Evolutionary conservation across 2,888 invertebrate species (phyloP).

Genomic region (Chironomus riparius): DNA sequence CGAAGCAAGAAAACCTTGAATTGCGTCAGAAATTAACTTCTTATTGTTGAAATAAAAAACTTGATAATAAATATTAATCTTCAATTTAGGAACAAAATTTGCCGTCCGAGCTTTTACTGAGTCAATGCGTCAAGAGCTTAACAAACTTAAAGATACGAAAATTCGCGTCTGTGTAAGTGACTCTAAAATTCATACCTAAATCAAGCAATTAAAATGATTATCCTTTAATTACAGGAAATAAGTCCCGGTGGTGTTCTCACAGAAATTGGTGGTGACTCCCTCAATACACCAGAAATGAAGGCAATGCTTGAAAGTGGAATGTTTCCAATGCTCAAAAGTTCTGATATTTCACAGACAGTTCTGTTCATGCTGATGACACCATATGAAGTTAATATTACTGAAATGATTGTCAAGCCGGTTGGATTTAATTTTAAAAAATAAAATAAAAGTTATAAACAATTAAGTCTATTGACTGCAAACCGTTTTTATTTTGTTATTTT

Average conservation of each 20-base stretch:
- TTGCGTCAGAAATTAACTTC: too few relatives aligned
- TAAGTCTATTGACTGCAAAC: too few relatives aligned
- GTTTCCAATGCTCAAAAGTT: background rate
- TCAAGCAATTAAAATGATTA: background rate
- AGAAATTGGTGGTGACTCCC: slow-evolving; percentile 36
- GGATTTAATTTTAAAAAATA: too few relatives aligned
- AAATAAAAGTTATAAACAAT: too few relatives aligned
- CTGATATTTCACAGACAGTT: slow-evolving; percentile 34
- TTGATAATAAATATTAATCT: background rate
- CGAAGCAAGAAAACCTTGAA: too few relatives aligned
- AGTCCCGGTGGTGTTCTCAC: slow-evolving; percentile 42
- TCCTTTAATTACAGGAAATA: slow-evolving; percentile 35
- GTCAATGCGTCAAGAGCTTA: slow-evolving; percentile 17
- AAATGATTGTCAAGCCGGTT: slow-evolving; percentile 13
- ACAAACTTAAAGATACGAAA: background rate
- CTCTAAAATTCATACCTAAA: background rate
- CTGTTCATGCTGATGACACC: slow-evolving; percentile 32
- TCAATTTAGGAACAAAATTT: slow-evolving; percentile 4
- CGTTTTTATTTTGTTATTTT: too few relatives aligned
- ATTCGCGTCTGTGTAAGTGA: background rate
- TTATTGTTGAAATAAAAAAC: too few relatives aligned
- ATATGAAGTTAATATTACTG: slow-evolving; percentile 14
- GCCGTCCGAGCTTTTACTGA: slow-evolving; percentile 17
- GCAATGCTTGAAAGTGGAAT: too few relatives aligned
- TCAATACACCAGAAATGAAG: background rate